Percentiles rank a stretch among this genome's conserved stretches.
phyloP scores from a whole-genome alignment of 1,140 invertebrate genomes.

The Metopolophium dirhodum region DNA sequence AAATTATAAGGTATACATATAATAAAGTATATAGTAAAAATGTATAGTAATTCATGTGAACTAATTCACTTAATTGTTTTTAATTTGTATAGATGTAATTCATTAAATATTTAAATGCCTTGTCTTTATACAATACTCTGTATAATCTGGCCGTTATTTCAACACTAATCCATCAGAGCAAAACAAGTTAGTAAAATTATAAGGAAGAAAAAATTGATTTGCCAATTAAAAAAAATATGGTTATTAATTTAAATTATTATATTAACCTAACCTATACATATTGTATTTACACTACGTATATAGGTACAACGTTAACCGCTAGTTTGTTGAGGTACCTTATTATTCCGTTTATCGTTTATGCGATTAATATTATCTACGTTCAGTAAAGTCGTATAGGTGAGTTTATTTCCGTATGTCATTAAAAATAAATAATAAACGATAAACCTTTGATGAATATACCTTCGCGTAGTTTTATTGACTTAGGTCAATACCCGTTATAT shows the following conservation, averaged over 20 bases:
- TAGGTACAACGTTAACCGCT: background rate
- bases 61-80: background rate
- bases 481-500: background rate
- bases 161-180: background rate
- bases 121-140: background rate
- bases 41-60: background rate
- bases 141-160: background rate
- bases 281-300: background rate
- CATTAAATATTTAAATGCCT: background rate
- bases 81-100: background rate
- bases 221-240: background rate
- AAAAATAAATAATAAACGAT: background rate
- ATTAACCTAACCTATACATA: background rate
- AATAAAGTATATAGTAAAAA: background rate
- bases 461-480: conserved; percentile 22
- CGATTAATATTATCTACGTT: background rate
- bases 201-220: background rate
- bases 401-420: background rate
- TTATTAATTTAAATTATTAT: conserved; percentile 3
- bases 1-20: background rate
- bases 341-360: background rate
- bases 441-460: background rate
- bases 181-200: background rate
- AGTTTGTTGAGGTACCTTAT: background rate
- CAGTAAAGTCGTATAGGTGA: background rate